Conservation (phyloP, 2,113 vertebrate genomes). For the Nothocercus julius region DNA sequence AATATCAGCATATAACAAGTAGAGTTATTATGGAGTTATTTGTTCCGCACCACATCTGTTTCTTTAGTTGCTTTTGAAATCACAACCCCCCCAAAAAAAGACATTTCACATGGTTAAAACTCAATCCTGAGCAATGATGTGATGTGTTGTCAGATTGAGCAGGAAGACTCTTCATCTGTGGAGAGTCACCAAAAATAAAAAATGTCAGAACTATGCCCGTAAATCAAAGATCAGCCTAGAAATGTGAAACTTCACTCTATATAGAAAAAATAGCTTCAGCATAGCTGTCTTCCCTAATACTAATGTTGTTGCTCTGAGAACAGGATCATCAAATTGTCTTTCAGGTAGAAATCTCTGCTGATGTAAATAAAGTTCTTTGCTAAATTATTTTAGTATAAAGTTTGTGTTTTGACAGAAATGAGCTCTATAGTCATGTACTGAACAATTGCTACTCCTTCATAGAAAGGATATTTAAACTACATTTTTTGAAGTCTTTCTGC, state of each 20-base stretch:
- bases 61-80: background rate
- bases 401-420: background rate
- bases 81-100: background rate
- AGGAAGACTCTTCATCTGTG: no score
- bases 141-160: background rate
- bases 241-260: background rate
- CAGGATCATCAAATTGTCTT: background rate
- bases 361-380: background rate
- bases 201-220: background rate
- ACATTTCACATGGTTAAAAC: background rate
- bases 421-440: rapidly evolving
- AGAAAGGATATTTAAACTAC: background rate
- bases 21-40: background rate
- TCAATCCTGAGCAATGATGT: background rate
- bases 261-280: background rate
- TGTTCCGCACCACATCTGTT: background rate
- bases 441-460: background rate
- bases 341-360: background rate
- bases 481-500: background rate
- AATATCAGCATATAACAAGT: no score
- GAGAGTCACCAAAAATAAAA: background rate
- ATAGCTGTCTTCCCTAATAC: background rate
- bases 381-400: background rate
- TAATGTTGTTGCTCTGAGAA: background rate
- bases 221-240: background rate